These are phyloP conservation scores for Busseola fusca DNA, from an alignment of 2,888 invertebrate genomes.

Conservation along the genomic window DNA sequence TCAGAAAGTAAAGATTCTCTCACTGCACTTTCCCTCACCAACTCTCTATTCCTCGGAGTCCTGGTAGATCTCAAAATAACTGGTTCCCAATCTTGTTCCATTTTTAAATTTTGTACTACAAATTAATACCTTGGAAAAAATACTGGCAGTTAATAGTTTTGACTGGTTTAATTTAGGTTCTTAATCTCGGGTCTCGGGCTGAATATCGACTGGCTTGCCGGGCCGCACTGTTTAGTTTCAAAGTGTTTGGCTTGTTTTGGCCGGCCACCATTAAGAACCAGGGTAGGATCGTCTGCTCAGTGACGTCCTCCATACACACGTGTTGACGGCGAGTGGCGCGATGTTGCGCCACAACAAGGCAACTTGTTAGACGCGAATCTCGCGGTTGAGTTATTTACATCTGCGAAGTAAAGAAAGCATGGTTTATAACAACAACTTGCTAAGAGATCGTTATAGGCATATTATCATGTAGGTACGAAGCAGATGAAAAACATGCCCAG, in stretches of 20 bases:
- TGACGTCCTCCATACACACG: conserved; percentile 82
- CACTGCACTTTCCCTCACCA: conserved; percentile 70
- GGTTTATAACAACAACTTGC: not conserved
- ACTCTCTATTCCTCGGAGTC: conserved; percentile 72
- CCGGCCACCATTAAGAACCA: conserved; percentile 89
- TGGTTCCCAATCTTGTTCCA: conserved; percentile 78
- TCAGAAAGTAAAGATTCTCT: conserved; percentile 83
- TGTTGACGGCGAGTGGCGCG: conserved; percentile 73
- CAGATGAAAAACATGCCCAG: not conserved
- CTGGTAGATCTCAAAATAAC: conserved; percentile 76
- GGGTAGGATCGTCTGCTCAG: conserved; percentile 66
- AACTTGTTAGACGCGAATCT: conserved; percentile 34
- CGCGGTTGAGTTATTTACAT: conserved; percentile 44
- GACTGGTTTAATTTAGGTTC: conserved; percentile 79
- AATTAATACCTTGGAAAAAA: conserved; percentile 75
- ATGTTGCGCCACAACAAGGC: conserved; percentile 73
- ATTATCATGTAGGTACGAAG: not conserved
- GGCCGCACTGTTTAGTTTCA: conserved; percentile 86
- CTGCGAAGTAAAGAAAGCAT: conserved; percentile 43
- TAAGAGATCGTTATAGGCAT: not conserved
- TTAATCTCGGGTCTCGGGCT: conserved; percentile 89
- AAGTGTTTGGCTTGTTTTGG: conserved; percentile 86
- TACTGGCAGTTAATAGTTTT: conserved; percentile 75
- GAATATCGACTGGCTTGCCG: conserved; percentile 86
- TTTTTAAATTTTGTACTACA: conserved; percentile 68